Evolutionary conservation across 2,888 invertebrate species (phyloP), one percentile per base, ranked within the genome.

Genomic region (Drosophila paranaensis): DNA sequence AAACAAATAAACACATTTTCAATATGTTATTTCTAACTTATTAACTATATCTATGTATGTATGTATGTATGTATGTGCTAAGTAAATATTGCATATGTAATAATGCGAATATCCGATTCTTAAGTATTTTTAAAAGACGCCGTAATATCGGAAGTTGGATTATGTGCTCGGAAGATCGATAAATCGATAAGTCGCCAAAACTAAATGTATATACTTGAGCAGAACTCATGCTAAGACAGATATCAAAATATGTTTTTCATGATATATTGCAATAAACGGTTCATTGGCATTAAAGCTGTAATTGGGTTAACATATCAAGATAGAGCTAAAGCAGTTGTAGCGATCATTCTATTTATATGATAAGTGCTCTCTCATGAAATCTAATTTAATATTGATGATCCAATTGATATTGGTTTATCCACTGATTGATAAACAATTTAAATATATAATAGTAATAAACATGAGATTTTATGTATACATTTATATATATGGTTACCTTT

Each of bases 21-120:
- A 45, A 65, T 46, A 79, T 42, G 65, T 72, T 79, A 63, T 60
- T 71, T 81, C 54, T 42, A 71, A 62, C 54, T 54, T 33, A 71
- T 30, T 69, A 60, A 42, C 27, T 46, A 46, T 20, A 45, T 46
- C 1, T 69, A 80, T 88, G 56, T 69, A 45, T 46, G 3, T 69
- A 80, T 88, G 56, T 69, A 77, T 86, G 51, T 74, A 87, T 74
- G 65, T 77, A 74, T 82, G 79, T 82, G 71, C 77, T 82, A 83
- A 88, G 86, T 88, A 84, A 71, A 50, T 46, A 66, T 30, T 72
- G 67, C 72, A 50, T 58, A 56, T 58, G 27, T 37, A 40, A 20
- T 6, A 54, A 57, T 48, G 20, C 33, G 43, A 50, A 13, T 37
- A 40, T 40, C 20, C n/a, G 68, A 64, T 37, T 61, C n/a, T 68